Evolutionary conservation across 2,113 vertebrate genomes (phyloP), one percentile per base, ranked within the genome.

Genomic region (Edolisoma coerulescens): DNA sequence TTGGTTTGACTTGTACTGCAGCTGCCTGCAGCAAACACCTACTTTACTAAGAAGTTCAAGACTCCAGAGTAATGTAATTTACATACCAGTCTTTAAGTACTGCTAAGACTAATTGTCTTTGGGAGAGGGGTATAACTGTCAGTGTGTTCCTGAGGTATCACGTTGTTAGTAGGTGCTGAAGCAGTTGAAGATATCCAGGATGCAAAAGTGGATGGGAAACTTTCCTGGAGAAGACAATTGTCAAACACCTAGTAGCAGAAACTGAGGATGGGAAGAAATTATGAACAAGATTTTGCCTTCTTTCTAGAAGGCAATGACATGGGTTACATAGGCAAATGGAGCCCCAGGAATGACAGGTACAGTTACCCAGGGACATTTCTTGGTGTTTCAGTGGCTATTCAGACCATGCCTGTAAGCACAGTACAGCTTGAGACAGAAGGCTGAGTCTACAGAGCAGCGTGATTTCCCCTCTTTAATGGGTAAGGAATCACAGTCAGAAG

Each of bases 1-100:
- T 91, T 96, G 82, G 65, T 85, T 93, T 93, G 69, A 84, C 44
- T 84, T 90, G 68, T 89, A 68, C 85, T 59, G 69, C 76, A 94
- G 84, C 80, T 94, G 76, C 56, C 91, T 90, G 50, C 85, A 92
- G 61, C 71, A 87, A 93, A 90, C 93, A 21, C 49, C 59, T 93
- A 11, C 94, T 87, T 92, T 75, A 59, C 65, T 49, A 93, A 76
- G 41, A 88, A 81, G 47, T 91, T 89, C 52, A 87, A 75, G 67
- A 42, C 85, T 78, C 63, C 45, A 90, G 63, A 88, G 61, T 84
- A 93, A 95, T 16, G 2, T 44, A 86, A 88, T 93, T 96, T 83
- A 47, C 68, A 71, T 45, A 82, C 15, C 74, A 65, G 52, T 89
- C 61, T 89, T 92, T 87, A 96, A 96, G 65, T 84, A 84, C 13